Base-by-base conservation (phyloP, 2,113 vertebrate genomes). In the Okapia johnstoni region DNA sequence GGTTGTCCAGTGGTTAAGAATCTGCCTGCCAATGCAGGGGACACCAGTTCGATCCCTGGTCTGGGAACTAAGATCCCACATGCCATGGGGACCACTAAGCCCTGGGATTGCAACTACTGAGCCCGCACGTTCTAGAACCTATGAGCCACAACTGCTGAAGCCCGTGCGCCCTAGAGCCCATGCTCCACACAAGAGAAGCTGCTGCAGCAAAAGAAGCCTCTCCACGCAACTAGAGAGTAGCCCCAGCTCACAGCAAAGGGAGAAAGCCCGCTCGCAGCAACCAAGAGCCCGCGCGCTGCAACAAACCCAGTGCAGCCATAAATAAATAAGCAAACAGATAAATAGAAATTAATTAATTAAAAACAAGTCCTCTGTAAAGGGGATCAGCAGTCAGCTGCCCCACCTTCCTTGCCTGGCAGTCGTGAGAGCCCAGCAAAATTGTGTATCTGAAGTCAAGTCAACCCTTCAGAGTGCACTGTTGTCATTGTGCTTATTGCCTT, bases 401-500 rank as follows among this genome's bases (percentile, higher is more conserved):
- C 28, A 30, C 46, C 86, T 57, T 7, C 57, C 16, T 8, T 17
- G 48, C 52, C 70, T 30, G 23, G n/a, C 30, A 4, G 17, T 12
- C 14, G 16, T 40, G 60, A 90, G 40, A 63, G 19, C 54, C 48
- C 55, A 28, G 4, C 3, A 61, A 96, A 63, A 21, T 7, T 8
- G 3, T 0, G 3, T 6, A 5, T 15, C n/a, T 54, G 77, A 96
- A 93, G 60, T 14, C 10, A 25, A 85, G 16, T n/a, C 3, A 11
- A 8, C 7, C n/a, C n/a, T 0, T 1, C 0, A 10, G 43, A 14
- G 3, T 1, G 0, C 8, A 1, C 3, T 19, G 40, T 36, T 33
- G 13, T 76, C 3, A 10, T 21, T 12, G 7, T 61, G 50, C 16
- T 46, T 33, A 36, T 40, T 55, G 66, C 43, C 50, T 76, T 83